Evolutionary conservation across 2,797 vertebrate genomes (phyloP), one percentile per base, ranked within the genome.

Genomic region (Notolabrus celidotus): DNA sequence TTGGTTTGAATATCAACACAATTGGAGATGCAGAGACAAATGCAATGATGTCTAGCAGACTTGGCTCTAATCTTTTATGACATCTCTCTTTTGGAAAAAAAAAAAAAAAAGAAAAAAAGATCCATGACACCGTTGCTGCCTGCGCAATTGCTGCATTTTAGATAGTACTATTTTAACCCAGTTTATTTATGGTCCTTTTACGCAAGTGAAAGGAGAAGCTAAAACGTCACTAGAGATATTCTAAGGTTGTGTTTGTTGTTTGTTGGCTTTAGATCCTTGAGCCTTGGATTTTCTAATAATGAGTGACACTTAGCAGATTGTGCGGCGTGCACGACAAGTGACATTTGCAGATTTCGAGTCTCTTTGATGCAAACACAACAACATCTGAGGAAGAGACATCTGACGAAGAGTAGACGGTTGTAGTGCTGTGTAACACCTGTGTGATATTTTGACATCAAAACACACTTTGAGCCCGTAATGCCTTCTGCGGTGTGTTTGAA

Each of bases 161-260:
- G 8, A 39, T 1, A 45, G 3, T 14, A 10, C 11, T n/a, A 29
- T 42, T 39, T 55, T 22, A 43, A 23, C 10, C 10, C 34, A 41
- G 34, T 16, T 12, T 41, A 17, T 61, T 39, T 71, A 36, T 7
- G 11, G 4, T 10, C 11, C 14, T 31, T 58, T 52, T 4, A 31
- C 27, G 4, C 6, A 5, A 23, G 14, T 22, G 8, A 33, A 56
- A 50, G 10, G 8, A 49, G 2, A 50, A 16, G 19, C 27, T 15
- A 5, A 27, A 54, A 17, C 43, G 20, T 25, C 25, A 10, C 4
- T 25, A 14, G 19, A 47, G 23, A 20, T 39, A 33, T 19, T 27
- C 15, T n/a, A 27, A 51, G 29, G 23, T 45, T 45, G 38, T 55
- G 33, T 66, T 66, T 60, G 33, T 16, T 54, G 49, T 36, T 19